A percentile compares a stretch with the other conserved stretches of the same genome.
Conservation (phyloP, 2,113 vertebrate species). For the Python bivittatus region DNA sequence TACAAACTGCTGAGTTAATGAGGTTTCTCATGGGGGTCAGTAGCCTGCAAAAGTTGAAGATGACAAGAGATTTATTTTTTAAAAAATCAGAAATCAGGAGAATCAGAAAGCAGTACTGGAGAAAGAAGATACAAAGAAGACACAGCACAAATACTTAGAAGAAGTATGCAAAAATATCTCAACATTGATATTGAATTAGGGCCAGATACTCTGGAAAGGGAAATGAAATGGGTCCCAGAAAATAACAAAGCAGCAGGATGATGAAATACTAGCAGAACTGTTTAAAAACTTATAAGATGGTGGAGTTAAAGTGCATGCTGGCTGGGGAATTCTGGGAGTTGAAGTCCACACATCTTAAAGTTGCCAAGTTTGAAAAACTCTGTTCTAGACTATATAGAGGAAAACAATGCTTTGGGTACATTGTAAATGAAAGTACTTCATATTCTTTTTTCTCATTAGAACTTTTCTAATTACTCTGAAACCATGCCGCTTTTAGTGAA, state of each 20-base stretch:
- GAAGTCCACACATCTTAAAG: background rate
- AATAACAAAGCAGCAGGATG: background rate
- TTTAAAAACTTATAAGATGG: background rate
- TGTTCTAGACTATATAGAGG: too few species aligned
- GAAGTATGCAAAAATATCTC: background rate
- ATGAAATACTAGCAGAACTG: background rate
- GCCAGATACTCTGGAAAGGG: background rate
- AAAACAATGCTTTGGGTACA: background rate
- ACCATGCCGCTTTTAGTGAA: slow-evolving; percentile 54
- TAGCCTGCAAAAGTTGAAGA: background rate
- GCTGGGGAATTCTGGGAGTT: background rate
- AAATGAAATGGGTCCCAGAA: background rate
- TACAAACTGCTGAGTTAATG: background rate
- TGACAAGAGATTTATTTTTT: background rate
- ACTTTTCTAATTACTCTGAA: slow-evolving; percentile 32
- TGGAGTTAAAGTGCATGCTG: background rate
- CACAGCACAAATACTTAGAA: too few species aligned
- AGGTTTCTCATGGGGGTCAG: background rate
- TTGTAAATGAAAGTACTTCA: slow-evolving; percentile 1
- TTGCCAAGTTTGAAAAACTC: background rate
- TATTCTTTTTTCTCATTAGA: slow-evolving; percentile 25
- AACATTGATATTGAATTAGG: background rate
- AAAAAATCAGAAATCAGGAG: background rate
- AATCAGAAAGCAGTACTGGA: background rate
- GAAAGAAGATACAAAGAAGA: background rate